Evolutionary conservation across 2,113 vertebrate genomes (phyloP).

Genomic region (Apaloderma vittatum): DNA sequence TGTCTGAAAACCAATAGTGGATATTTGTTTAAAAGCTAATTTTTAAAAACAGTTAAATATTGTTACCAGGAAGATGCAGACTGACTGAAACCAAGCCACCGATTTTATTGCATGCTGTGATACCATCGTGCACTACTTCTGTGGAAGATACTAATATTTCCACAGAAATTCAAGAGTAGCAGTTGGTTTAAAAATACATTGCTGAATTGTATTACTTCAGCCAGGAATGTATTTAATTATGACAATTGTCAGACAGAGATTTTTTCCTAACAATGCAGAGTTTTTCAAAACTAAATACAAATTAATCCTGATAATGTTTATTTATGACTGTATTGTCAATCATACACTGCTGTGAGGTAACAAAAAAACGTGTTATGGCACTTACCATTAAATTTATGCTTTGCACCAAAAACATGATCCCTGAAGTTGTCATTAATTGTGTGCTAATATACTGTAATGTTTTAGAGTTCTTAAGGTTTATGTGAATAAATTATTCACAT

Average conservation of each 20-base stretch:
- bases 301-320: neutral
- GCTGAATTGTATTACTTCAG: neutral
- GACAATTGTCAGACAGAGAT: neutral
- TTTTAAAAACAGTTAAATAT: neutral
- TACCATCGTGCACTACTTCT: neutral
- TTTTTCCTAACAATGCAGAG: neutral
- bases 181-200: neutral
- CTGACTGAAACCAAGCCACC: neutral
- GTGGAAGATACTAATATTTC: neutral
- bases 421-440: neutral
- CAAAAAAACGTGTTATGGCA: neutral
- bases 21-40: neutral
- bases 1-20: neutral
- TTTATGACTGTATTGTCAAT: neutral
- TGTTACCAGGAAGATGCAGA: neutral
- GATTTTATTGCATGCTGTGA: neutral
- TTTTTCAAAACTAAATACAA: neutral
- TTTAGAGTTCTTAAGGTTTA: neutral
- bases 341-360: neutral
- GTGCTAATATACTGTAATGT: neutral
- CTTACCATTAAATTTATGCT: neutral
- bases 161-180: neutral
- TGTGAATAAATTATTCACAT: slow-evolving; percentile 12
- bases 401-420: neutral
- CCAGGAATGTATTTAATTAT: neutral